Base-by-base conservation (phyloP, 2,888 invertebrate genomes). In the Protonemura montana region DNA sequence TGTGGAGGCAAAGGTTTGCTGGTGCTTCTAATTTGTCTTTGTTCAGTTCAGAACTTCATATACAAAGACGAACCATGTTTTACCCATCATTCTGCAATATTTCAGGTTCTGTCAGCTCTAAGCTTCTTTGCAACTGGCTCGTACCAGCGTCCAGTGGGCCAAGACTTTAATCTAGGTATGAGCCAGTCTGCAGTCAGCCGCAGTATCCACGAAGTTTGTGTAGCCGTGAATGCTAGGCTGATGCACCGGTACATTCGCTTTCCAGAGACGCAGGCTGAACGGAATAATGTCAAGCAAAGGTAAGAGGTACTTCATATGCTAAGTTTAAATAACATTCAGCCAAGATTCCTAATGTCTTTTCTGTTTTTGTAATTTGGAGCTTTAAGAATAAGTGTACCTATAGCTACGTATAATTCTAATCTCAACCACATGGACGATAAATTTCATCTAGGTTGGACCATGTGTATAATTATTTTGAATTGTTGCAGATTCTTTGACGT, bases 191-290 rank as follows among this genome's bases (percentile, higher is more conserved):
- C 59, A 35, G 82, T 85, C 5, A 81, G 85, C 59, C 76, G 80
- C 25, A 80, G 85, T 59, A 85, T 86, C 13, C 13, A 81, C 10
- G 80, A 85, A 26, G 80, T 86, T 21, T 78, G 26, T 80, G 35
- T 16, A 7, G 28, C 78, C 28, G n/a, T 86, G n/a, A 86, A 35
- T 77, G 59, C 30, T 13, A 86, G 85, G 42, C 76, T 87, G 16
- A 30, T 87, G 29, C 85, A 42, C 25, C 5, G 76, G n/a, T 87
- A 84, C 86, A 82, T 88, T 16, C 85, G 76, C 28, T 88, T 88
- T 76, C 88, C 87, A 3, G 86, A 85, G 78, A 86, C 86, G 3
- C 76, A 26, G 25, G 85, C 82, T 30, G 82, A 82, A 26, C 27
- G 82, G 26, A 82, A 82, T 26, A 13, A 29, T 28, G 30, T 82